Percentiles rank a stretch among this genome's conserved stretches.
Evolutionary conservation across 2,113 vertebrate genomes (phyloP).

Genomic region (Daubentonia madagascariensis): DNA sequence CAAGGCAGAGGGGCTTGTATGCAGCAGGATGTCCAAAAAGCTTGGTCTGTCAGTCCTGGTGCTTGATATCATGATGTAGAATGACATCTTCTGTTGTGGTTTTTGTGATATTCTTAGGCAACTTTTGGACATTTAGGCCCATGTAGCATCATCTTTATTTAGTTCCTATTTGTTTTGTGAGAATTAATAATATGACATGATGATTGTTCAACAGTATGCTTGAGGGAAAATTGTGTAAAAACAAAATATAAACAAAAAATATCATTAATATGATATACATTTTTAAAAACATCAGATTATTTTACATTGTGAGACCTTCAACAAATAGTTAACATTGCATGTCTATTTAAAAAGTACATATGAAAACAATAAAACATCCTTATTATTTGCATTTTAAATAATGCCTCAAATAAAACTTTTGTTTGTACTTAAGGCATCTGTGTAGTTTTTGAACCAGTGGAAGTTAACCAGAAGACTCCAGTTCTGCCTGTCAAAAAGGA

Average conservation of each 20-base stretch:
- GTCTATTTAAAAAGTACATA: not conserved
- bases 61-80: not conserved
- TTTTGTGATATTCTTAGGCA: not conserved
- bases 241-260: not conserved
- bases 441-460: not conserved
- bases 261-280: not conserved
- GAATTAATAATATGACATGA: not conserved
- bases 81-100: not conserved
- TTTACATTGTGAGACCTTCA: not conserved
- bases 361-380: not conserved
- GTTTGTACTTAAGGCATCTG: not conserved
- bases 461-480: not conserved
- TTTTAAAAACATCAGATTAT: not conserved
- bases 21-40: no score
- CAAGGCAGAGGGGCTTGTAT: not conserved
- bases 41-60: not conserved
- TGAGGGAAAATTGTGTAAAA: not conserved
- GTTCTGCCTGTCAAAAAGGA: not conserved
- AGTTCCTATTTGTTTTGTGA: not conserved
- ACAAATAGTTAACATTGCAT: not conserved
- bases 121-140: not conserved
- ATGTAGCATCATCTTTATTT: not conserved
- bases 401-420: not conserved
- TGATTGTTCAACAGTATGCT: not conserved
- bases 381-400: not conserved